Base-by-base conservation (phyloP, 2,113 vertebrate species). In the Copsychus sechellarum region DNA sequence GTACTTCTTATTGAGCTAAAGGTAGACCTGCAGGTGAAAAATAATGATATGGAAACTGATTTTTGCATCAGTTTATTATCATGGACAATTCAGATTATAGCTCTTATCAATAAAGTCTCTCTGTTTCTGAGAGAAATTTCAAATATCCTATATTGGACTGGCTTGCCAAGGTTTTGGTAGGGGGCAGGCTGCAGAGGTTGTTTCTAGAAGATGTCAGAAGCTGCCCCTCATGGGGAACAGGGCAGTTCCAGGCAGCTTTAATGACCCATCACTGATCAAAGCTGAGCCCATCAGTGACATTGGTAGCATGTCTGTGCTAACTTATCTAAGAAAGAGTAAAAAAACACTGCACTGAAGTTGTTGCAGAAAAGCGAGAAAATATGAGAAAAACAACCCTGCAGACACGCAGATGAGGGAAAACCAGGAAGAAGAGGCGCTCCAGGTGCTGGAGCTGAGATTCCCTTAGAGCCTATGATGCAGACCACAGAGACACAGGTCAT, bases 251-350 rank as follows among this genome's bases (percentile, higher is more conserved):
- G 31, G 3, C 14, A 43, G 11, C 3, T 34, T 28, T 42, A 45
- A 34, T 7, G 18, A 65, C 13, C 2, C 1, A 3, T 4, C 0
- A 5, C 23, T 22, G 31, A 15, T 26, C 45, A 61, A 69, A 47
- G 14, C 14, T 29, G 16, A 64, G 8, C 10, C 33, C 21, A 25
- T 23, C 34, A 29, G 9, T 4, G 6, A 12, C 0, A 0, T 0
- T 61, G 13, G 11, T 31, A 66, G 3, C 1, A 1, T 6, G 14
- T 53, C 21, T 61, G 24, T 42, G n/a, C 25, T 24, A 60, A 51
- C 2, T 5, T 29, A 11, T 17, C 57, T n/a, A 48, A 84, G 50
- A 60, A 64, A 56, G 13, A 3, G 1, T 38, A 43, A 81, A 90
- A 87, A 81, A 3, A 0, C 2, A 4, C 6, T 40, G 5, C 20